Percentiles rank a stretch among this genome's conserved stretches.
These are phyloP conservation scores for Proisotoma minuta DNA, from an alignment of 2,888 invertebrate species.

Conservation along the genomic window DNA sequence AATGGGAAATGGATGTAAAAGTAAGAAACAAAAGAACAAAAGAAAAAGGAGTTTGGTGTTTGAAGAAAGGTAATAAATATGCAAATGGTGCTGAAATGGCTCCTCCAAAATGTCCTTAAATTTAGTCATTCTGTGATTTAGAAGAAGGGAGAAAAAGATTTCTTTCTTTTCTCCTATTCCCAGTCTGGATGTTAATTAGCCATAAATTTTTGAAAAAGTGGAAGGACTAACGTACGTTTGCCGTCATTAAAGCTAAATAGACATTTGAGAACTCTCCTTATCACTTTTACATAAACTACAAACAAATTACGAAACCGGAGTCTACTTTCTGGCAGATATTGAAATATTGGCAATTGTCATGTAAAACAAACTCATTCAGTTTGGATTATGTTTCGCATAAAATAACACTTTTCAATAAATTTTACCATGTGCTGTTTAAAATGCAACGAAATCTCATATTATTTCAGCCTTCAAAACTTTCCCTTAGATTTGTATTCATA, in stretches of 20 bases:
- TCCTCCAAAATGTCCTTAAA: not conserved
- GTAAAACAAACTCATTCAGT: not conserved
- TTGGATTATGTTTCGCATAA: too few species aligned
- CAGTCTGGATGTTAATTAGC: constrained; percentile 5
- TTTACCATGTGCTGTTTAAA: too few species aligned
- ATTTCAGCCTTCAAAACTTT: not conserved
- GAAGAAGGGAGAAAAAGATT: not conserved
- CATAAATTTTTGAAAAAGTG: constrained; percentile 12
- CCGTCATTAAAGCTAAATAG: not conserved
- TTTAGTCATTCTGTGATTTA: not conserved
- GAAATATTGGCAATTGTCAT: not conserved
- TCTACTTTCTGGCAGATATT: not conserved
- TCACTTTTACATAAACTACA: not conserved
- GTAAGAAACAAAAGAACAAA: not conserved
- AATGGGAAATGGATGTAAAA: too few species aligned
- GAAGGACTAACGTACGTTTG: not conserved
- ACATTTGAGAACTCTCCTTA: not conserved
- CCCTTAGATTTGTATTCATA: constrained; percentile 20
- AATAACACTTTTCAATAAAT: not conserved
- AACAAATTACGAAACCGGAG: not conserved
- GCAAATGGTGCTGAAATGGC: not conserved
- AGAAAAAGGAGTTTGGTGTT: not conserved
- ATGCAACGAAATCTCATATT: not conserved
- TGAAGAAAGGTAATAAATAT: not conserved
- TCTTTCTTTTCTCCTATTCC: not conserved